Percentiles rank a stretch among this genome's conserved stretches.
Conservation (phyloP, 2,113 vertebrate species). For the cat (Felis catus) region F.catus_Fca126_mat1.0 CM031421.1:71726501-71727000, state of each 20-base stretch:
- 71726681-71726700: neutral
- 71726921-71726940: neutral
- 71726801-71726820: neutral
- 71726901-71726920: neutral
- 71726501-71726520: constrained; percentile 80
- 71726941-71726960: neutral
- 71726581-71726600: constrained; percentile 58
- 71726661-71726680: neutral
- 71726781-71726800: neutral
- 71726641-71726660: neutral
- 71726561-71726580: constrained; percentile 74
- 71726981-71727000: neutral
- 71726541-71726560: constrained; percentile 71
- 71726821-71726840: neutral
- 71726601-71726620: constrained; percentile 51
- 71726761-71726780: neutral
- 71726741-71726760: neutral
- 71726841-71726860: neutral
- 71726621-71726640: neutral
- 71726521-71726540: constrained; percentile 82
- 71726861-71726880: neutral
- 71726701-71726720: neutral
- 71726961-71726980: neutral
- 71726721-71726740: neutral
- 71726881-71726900: neutral